phyloP scores from a whole-genome alignment of 2,888 invertebrate species.

The Caenorhabditis zanzibari region DNA sequence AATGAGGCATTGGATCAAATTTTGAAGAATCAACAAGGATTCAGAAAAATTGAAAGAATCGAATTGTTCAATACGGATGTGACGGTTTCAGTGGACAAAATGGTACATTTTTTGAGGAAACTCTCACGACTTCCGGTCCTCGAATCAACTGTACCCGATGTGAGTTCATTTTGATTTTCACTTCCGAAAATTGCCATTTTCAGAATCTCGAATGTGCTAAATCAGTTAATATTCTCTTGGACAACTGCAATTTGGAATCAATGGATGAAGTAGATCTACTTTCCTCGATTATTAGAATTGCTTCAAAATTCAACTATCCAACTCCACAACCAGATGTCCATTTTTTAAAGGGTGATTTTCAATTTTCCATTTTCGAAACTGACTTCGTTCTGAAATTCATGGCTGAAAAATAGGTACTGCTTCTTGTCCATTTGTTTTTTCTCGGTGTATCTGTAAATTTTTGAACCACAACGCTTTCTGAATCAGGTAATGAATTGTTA shows the following conservation, averaged over 20 bases:
- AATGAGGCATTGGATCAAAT: conserved; percentile 29
- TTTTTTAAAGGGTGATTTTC: conserved; percentile 36
- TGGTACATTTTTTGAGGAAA: neutral
- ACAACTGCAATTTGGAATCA: conserved; percentile 34
- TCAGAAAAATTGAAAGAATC: conserved; percentile 20
- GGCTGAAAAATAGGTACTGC: neutral
- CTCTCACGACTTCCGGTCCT: conserved; percentile 25
- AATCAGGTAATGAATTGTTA: neutral
- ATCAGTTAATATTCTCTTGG: conserved; percentile 36
- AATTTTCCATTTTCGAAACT: conserved; percentile 26
- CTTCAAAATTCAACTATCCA: conserved; percentile 26
- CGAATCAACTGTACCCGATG: conserved; percentile 3
- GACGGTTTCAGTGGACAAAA: neutral
- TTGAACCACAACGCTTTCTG: neutral
- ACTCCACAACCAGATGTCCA: conserved; percentile 26
- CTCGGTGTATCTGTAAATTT: conserved; percentile 19
- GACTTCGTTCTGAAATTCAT: conserved; percentile 42
- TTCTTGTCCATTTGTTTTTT: neutral
- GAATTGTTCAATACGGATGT: conserved; percentile 56
- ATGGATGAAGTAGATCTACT: conserved; percentile 39
- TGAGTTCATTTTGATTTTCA: neutral
- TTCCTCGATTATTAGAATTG: conserved; percentile 11
- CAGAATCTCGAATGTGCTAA: conserved; percentile 15
- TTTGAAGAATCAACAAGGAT: conserved; percentile 24
- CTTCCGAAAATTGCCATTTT: neutral